phyloP scores from a whole-genome alignment of 2,888 invertebrate genomes.

The Auanema sp. region DNA sequence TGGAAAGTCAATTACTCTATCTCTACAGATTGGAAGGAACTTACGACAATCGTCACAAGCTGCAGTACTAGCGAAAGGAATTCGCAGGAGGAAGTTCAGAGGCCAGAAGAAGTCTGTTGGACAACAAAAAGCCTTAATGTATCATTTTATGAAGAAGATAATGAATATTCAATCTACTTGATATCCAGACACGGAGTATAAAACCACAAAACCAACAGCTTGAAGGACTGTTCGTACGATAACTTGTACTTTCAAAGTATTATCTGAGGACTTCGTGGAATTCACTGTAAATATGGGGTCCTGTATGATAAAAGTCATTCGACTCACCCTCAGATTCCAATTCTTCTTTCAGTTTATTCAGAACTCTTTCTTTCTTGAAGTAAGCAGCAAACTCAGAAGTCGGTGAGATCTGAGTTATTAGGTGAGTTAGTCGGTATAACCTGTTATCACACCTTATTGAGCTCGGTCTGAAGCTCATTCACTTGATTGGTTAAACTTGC shows the following conservation, averaged over 20 bases:
- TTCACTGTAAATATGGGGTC: not conserved
- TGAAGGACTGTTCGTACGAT: conserved; percentile 9
- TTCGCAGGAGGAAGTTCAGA: conserved; percentile 29
- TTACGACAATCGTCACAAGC: no score
- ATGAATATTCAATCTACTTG: conserved; percentile 13
- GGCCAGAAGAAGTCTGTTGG: conserved; percentile 35
- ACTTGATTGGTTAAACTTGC: no score
- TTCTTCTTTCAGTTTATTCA: conserved; percentile 30
- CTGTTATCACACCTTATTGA: conserved; percentile 6
- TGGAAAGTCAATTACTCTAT: no score
- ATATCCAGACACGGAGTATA: conserved; percentile 3
- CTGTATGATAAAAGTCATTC: not conserved
- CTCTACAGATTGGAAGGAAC: no score
- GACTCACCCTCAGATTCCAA: conserved; percentile 10
- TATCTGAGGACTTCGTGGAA: not conserved
- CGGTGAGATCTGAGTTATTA: conserved; percentile 26
- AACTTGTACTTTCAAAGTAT: conserved; percentile 6
- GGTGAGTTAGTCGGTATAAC: not conserved
- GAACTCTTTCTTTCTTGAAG: conserved; percentile 37
- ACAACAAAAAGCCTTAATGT: conserved; percentile 32
- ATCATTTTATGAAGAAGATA: not conserved
- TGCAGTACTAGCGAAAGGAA: conserved; percentile 18
- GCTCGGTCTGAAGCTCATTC: conserved; percentile 8
- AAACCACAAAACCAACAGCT: conserved; percentile 10
- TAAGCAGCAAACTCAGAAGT: conserved; percentile 32